Evolutionary conservation across 2,888 invertebrate genomes (phyloP), one percentile per base, ranked within the genome.

Genomic region (Capitulum mitella): DNA sequence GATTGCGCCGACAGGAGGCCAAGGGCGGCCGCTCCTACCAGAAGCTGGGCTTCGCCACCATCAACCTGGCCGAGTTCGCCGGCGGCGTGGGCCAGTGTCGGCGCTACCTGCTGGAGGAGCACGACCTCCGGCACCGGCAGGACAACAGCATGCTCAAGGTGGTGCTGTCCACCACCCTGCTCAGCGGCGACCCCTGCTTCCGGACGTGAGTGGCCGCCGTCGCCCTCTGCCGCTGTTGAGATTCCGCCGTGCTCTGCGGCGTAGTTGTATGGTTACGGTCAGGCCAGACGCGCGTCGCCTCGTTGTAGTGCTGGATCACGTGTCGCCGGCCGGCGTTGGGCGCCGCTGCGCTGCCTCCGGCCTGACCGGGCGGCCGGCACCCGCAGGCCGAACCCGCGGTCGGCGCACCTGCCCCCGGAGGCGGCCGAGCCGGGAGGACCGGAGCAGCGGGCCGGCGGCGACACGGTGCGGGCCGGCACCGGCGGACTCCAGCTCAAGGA

Each of bases 11-110:
- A 3, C 83, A 92, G 91, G 91, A 92, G 85, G 85, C 89, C 81
- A 90, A 91, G 85, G 91, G 91, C 77, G 95, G 96, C 78, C 90
- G 93, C 82, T 92, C 94, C 82, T 94, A 92, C 87, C 94, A 94
- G 88, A 98, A 98, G 89, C 90, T 99, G 84, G 98, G 98, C 83
- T 98, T 96, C 89, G 97, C 94, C 84, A 97, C 98, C 88, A 89
- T 98, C 84, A 98, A 99, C 89, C 90, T 98, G 85, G 95, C 98
- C 80, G 97, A 98, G 88, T 94, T 94, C 87, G 98, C 98, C 79
- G 98, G 97, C 82, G 92, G 95, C 61, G 98, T 97, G 70, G 89
- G 92, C 84, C 92, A 92, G 80, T 90, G 92, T 83, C 90, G 94
- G 82, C 92, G 94, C 83, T 97, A 94, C 86, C 90, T 98, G 82